A percentile compares a stretch with the other conserved stretches of the same genome.
phyloP scores from a whole-genome alignment of 1,140 invertebrate genomes.

The Portunus trituberculatus region DNA sequence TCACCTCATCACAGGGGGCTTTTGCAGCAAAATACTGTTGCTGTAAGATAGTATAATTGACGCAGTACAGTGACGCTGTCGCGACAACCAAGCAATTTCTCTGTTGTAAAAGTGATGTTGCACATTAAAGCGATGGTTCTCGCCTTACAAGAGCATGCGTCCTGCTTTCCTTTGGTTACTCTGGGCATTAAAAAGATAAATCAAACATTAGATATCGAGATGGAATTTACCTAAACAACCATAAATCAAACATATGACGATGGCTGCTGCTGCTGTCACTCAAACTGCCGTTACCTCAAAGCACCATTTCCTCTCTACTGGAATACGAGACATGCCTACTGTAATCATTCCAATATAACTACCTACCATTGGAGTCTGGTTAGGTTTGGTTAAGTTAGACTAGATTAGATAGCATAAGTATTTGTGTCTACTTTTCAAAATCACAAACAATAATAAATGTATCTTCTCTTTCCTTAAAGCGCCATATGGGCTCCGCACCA shows the following conservation, averaged over 20 bases:
- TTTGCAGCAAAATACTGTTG: not conserved
- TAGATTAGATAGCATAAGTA: too few relatives aligned
- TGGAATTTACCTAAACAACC: conserved; percentile 27
- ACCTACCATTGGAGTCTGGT: too few relatives aligned
- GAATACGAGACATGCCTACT: not conserved
- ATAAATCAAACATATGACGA: not conserved
- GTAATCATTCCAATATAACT: not conserved
- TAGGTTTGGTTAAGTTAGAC: too few relatives aligned
- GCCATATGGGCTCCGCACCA: too few relatives aligned
- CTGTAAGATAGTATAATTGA: not conserved
- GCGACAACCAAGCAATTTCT: not conserved
- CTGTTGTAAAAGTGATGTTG: not conserved
- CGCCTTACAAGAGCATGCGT: conserved; percentile 15
- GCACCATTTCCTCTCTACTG: not conserved
- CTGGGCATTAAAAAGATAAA: conserved; percentile 49
- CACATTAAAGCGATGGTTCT: conserved; percentile 21
- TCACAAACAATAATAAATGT: too few relatives aligned
- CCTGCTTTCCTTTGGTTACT: too few relatives aligned
- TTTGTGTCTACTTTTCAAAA: too few relatives aligned
- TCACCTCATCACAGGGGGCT: too few relatives aligned
- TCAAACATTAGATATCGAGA: conserved; percentile 42
- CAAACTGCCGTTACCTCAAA: too few relatives aligned
- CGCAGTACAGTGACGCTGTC: not conserved
- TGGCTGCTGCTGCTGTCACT: not conserved
- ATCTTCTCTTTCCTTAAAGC: too few relatives aligned